These are phyloP conservation scores for Myathropa florea DNA, from an alignment of 2,888 invertebrate genomes.

Conservation along the genomic window DNA sequence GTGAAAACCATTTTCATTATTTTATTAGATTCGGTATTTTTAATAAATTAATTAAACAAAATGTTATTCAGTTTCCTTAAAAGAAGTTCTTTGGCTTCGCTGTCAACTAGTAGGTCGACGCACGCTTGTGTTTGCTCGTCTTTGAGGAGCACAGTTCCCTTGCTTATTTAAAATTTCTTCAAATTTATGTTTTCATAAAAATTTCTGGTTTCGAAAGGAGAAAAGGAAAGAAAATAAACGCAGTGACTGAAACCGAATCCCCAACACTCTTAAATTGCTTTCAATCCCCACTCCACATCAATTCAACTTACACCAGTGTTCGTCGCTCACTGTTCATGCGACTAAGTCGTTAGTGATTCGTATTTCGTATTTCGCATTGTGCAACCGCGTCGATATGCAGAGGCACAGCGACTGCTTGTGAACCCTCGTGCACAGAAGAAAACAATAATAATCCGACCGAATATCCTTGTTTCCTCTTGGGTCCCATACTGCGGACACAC, in stretches of 20 bases:
- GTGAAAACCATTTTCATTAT: too few species aligned
- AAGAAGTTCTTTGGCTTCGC: too few species aligned
- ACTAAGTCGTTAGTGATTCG: background rate
- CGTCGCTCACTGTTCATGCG: background rate
- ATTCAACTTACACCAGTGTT: background rate
- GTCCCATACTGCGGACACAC: background rate
- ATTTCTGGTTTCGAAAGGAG: background rate
- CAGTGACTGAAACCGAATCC: background rate
- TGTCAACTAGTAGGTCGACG: too few species aligned
- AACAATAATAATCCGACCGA: slow-evolving; percentile 19
- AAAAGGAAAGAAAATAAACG: background rate
- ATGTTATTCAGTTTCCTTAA: too few species aligned
- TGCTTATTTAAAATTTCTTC: too few species aligned
- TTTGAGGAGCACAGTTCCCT: too few species aligned
- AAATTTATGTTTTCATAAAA: too few species aligned
- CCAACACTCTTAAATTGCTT: background rate
- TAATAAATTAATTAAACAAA: too few species aligned
- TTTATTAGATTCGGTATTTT: too few species aligned
- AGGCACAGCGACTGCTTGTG: background rate
- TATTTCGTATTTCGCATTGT: background rate
- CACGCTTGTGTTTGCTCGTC: too few species aligned
- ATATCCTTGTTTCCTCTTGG: background rate
- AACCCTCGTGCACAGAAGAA: background rate
- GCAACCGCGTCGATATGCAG: background rate
- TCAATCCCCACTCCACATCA: background rate